Conservation (phyloP, 2,113 vertebrate species). For the Corythaeola cristata region DNA sequence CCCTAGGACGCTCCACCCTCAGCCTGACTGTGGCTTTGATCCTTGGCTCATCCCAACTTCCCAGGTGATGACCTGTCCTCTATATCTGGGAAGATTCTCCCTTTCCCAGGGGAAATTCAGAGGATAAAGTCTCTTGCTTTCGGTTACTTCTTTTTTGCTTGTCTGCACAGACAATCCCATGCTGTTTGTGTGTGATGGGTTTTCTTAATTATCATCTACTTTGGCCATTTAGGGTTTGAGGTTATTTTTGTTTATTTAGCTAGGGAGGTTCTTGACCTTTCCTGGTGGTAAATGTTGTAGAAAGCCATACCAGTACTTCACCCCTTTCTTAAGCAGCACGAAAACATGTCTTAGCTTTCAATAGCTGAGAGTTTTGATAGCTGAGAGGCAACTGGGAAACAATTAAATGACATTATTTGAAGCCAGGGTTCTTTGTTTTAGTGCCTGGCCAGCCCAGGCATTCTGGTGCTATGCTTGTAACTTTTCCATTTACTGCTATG, state of each 20-base stretch:
- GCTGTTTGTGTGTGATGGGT: not conserved
- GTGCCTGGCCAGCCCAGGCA: not conserved
- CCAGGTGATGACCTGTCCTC: not conserved
- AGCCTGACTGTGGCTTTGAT: not conserved
- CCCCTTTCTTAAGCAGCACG: not conserved
- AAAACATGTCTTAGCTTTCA: not conserved
- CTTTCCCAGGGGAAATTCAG: not conserved
- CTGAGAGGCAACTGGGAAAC: not conserved
- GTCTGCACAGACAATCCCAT: not conserved
- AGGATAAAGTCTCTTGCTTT: not conserved
- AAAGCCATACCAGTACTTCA: not conserved
- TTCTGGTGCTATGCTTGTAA: constrained; percentile 12
- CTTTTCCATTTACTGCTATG: constrained; percentile 17
- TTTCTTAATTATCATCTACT: not conserved
- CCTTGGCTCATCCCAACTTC: not conserved
- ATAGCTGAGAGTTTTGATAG: not conserved
- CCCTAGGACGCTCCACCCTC: not conserved
- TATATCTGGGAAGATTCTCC: not conserved
- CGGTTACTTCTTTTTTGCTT: not conserved
- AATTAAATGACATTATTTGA: not conserved
- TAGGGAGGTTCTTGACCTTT: not conserved
- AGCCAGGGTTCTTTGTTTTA: constrained; percentile 14
- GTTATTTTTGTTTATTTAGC: not conserved
- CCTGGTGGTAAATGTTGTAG: not conserved
- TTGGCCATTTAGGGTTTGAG: not conserved